A percentile compares a stretch with the other conserved stretches of the same genome.
Conservation (phyloP, 2,888 invertebrate genomes). For the Amphipoea lucens region DNA sequence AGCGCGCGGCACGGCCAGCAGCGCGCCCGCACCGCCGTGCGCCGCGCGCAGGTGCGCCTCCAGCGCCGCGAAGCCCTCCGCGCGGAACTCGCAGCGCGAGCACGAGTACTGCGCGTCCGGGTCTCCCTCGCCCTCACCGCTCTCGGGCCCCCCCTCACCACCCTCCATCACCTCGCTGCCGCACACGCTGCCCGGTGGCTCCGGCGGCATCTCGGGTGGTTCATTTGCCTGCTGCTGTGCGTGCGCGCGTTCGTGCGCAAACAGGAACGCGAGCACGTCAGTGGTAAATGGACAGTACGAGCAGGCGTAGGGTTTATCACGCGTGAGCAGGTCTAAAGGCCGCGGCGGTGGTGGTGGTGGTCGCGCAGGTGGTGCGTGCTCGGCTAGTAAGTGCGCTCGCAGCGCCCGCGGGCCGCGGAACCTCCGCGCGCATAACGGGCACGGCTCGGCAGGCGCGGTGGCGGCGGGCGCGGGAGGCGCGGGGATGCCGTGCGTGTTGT, state of each 20-base stretch:
- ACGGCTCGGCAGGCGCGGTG: conserved; percentile 89
- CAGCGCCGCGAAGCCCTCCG: conserved; percentile 86
- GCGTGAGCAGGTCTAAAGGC: conserved; percentile 90
- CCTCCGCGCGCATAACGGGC: conserved; percentile 95
- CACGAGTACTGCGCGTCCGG: conserved; percentile 85
- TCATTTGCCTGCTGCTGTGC: conserved; percentile 83
- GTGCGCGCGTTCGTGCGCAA: conserved; percentile 97
- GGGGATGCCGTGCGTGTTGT: conserved; percentile 98
- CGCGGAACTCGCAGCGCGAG: conserved; percentile 87
- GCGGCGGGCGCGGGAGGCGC: conserved; percentile 93
- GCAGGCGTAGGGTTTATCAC: conserved; percentile 95
- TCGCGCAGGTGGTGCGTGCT: conserved; percentile 93
- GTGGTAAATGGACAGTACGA: conserved; percentile 97
- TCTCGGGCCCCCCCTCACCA: conserved; percentile 63
- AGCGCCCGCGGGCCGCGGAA: conserved; percentile 97
- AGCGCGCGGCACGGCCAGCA: conserved; percentile 91
- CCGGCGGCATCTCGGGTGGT: conserved; percentile 60
- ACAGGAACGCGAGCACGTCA: conserved; percentile 96
- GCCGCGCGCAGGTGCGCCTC: conserved; percentile 87
- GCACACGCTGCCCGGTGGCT: conserved; percentile 63
- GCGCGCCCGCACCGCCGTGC: conserved; percentile 88
- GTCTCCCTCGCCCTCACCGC: conserved; percentile 74
- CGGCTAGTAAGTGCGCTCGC: conserved; percentile 95
- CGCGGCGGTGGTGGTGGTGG: conserved; percentile 86
- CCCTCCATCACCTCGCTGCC: conserved; percentile 66